These are phyloP conservation scores for Coryphaenoides rupestris DNA, from an alignment of 2,113 vertebrate genomes.

Conservation along the genomic window DNA sequence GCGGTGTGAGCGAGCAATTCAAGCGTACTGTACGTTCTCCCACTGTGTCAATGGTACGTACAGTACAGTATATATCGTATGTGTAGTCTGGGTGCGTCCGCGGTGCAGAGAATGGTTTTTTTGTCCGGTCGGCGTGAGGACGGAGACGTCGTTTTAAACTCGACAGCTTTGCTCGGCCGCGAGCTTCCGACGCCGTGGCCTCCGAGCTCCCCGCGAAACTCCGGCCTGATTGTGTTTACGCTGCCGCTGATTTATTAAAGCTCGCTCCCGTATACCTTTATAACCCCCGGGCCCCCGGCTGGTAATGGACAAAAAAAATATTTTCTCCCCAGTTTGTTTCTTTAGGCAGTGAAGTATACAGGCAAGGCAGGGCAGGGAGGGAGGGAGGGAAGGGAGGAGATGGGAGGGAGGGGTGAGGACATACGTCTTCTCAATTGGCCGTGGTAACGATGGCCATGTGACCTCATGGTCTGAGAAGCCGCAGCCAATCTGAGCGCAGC, in stretches of 20 bases:
- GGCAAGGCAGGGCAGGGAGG: conserved; percentile 11
- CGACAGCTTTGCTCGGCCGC: conserved; percentile 20
- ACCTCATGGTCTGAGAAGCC: conserved; percentile 58
- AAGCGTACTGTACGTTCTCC: too few species aligned
- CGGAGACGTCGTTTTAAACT: conserved; percentile 51
- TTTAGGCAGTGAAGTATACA: conserved; percentile 61
- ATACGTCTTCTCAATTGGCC: conserved; percentile 55
- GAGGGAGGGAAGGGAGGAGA: conserved; percentile 4
- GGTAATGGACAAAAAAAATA: conserved; percentile 60
- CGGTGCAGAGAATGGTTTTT: conserved; percentile 24
- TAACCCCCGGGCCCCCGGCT: conserved; percentile 40
- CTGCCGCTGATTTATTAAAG: conserved; percentile 65
- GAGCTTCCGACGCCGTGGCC: conserved; percentile 61
- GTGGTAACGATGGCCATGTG: conserved; percentile 48
- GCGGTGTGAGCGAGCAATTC: too few species aligned
- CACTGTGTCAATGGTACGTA: too few species aligned
- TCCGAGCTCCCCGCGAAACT: conserved; percentile 29
- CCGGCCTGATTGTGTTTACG: conserved; percentile 68
- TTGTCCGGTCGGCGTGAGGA: conserved; percentile 45
- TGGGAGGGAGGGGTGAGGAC: conserved; percentile 36
- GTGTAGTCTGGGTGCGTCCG: conserved; percentile 33
- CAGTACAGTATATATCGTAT: conserved; percentile 15
- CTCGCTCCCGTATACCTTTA: conserved; percentile 42
- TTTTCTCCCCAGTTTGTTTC: conserved; percentile 65
- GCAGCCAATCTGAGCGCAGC: conserved; percentile 2